Evolutionary conservation across 2,797 vertebrate species (phyloP).

Genomic region (Enteromius argenteus): DNA sequence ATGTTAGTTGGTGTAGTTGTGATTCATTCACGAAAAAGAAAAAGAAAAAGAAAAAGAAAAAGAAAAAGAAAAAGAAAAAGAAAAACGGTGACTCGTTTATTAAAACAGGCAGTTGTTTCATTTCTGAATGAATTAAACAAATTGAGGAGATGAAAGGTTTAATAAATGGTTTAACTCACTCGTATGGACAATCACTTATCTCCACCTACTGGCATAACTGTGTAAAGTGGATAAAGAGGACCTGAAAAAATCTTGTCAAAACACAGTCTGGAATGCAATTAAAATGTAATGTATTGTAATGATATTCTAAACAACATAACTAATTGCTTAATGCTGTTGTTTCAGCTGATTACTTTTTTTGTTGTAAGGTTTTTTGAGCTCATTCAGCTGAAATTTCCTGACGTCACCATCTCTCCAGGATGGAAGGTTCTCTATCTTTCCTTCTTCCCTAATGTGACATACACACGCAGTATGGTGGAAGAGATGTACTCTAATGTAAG

Average conservation of each 20-base stretch:
- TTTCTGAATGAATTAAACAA: slow-evolving; percentile 1
- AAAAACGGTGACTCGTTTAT: not conserved
- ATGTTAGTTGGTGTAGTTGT: not conserved
- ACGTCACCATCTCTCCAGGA: slow-evolving; percentile 84
- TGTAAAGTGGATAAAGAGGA: not conserved
- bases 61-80: no score
- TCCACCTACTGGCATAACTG: not conserved
- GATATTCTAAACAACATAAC: not conserved
- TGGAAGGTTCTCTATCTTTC: slow-evolving; percentile 82
- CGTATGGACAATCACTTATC: not conserved
- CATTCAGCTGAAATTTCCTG: slow-evolving; percentile 81
- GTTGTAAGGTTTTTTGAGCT: slow-evolving; percentile 80
- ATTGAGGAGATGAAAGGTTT: not conserved
- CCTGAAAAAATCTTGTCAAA: not conserved
- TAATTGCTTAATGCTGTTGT: slow-evolving; percentile 10
- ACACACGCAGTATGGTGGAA: slow-evolving; percentile 81
- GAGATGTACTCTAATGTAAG: slow-evolving; percentile 80
- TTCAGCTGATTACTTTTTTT: not conserved
- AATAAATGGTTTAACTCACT: not conserved
- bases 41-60: not conserved
- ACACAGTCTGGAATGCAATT: not conserved
- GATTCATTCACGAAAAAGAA: not conserved
- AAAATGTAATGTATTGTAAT: not conserved
- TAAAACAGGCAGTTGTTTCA: not conserved
- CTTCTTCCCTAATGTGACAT: slow-evolving; percentile 65